Evolutionary conservation across 2,888 invertebrate genomes (phyloP).

Genomic region (Antheraea yamamai): DNA sequence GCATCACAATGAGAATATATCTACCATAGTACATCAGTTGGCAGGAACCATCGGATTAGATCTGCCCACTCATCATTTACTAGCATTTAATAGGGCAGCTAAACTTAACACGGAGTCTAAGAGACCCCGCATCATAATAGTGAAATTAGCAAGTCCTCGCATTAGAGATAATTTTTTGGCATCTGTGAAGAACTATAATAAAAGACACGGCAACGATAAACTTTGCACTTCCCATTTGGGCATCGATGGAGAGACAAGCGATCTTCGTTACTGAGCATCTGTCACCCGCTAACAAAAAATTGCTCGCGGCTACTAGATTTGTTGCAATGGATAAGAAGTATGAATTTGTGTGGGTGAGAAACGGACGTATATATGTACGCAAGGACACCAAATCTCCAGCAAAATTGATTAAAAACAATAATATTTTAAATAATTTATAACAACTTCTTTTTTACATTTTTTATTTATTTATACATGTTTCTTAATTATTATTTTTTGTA

Average conservation of each 20-base stretch:
- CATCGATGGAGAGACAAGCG: slow-evolving; percentile 17
- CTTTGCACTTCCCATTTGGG: slow-evolving; percentile 9
- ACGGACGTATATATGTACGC: neutral
- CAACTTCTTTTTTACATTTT: no score
- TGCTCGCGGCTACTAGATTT: slow-evolving; percentile 16
- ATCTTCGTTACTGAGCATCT: slow-evolving; percentile 23
- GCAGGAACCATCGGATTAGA: neutral
- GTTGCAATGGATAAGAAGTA: slow-evolving; percentile 3
- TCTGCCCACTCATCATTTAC: neutral
- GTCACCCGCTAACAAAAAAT: slow-evolving; percentile 20
- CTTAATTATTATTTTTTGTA: no score
- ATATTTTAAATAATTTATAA: slow-evolving; percentile 22
- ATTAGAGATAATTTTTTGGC: slow-evolving; percentile 19
- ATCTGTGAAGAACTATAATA: slow-evolving; percentile 16
- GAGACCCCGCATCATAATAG: slow-evolving; percentile 16
- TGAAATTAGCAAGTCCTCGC: slow-evolving; percentile 15
- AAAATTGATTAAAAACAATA: slow-evolving; percentile 17
- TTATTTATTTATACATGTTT: no score
- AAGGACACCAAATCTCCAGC: slow-evolving; percentile 17
- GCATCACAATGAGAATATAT: neutral
- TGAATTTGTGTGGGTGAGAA: neutral
- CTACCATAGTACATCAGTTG: neutral
- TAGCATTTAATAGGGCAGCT: neutral
- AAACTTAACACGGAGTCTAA: slow-evolving; percentile 13
- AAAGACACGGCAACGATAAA: slow-evolving; percentile 17